Evolutionary conservation across 1,140 invertebrate species (phyloP).

Genomic region (Calosoma granatense): DNA sequence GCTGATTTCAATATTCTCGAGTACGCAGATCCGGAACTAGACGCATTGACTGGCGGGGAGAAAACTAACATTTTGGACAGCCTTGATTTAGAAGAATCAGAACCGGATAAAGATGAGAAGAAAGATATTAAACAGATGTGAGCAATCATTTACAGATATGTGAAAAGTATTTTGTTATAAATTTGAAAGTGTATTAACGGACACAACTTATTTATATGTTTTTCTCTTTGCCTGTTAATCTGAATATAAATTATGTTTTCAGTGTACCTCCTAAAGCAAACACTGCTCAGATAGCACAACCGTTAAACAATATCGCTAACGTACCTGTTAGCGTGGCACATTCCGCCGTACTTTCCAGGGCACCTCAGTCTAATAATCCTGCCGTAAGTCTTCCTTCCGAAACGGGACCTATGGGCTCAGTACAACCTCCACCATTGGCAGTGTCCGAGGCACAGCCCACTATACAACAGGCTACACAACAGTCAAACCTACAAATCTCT

Average conservation of each 20-base stretch:
- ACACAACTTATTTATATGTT: neutral
- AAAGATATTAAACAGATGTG: slow-evolving; percentile 36
- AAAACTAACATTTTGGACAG: slow-evolving; percentile 67
- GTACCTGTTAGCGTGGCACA: neutral
- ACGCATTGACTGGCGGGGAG: slow-evolving; percentile 60
- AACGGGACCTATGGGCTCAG: neutral
- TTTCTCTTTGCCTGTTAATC: no score
- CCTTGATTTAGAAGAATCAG: slow-evolving; percentile 63
- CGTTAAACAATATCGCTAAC: neutral
- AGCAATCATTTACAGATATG: slow-evolving; percentile 3
- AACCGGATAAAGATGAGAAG: slow-evolving; percentile 46
- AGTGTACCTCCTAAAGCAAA: neutral
- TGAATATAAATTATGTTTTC: neutral
- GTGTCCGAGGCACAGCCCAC: neutral
- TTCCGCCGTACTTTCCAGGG: neutral
- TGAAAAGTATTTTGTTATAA: neutral
- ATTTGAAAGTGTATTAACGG: no score
- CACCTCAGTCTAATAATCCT: neutral
- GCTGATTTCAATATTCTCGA: slow-evolving; percentile 93
- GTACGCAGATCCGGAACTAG: slow-evolving; percentile 91
- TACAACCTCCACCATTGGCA: neutral
- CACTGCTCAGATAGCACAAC: neutral
- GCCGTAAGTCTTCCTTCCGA: neutral
- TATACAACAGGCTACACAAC: slow-evolving; percentile 4
- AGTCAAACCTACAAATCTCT: slow-evolving; percentile 10